These are phyloP conservation scores for Apostichopus californicus DNA, from an alignment of 35 echinoderm and acorn worm genomes.

Conservation along the genomic window DNA sequence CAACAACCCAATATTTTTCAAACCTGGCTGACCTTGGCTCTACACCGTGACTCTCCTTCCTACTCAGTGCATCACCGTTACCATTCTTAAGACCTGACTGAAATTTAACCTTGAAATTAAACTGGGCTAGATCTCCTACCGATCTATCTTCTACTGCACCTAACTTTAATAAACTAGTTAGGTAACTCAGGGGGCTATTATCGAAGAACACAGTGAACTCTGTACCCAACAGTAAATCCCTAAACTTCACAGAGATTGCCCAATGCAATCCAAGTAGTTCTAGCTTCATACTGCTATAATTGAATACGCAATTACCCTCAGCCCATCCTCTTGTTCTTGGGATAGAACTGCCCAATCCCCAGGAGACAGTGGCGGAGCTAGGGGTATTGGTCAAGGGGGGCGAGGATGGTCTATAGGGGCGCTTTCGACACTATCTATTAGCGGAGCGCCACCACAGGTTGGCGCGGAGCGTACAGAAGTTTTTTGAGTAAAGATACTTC, in stretches of 20 bases:
- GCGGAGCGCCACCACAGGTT: too few species aligned
- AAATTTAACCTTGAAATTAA: conserved; percentile 61
- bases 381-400: too few species aligned
- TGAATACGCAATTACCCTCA: conserved; percentile 63
- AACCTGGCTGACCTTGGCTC: background rate
- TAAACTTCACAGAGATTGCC: conserved; percentile 62
- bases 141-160: conserved; percentile 66
- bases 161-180: conserved; percentile 64
- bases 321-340: conserved; percentile 52
- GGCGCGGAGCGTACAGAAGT: too few species aligned
- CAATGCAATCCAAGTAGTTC: conserved; percentile 72
- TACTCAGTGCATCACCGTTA: conserved; percentile 6
- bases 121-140: conserved; percentile 62
- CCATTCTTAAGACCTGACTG: background rate
- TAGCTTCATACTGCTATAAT: conserved; percentile 80
- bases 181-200: conserved; percentile 73
- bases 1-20: background rate
- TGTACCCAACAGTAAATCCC: conserved; percentile 51
- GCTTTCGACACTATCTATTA: too few species aligned
- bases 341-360: conserved; percentile 71
- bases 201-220: conserved; percentile 63
- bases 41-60: background rate
- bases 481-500: conserved; percentile 56
- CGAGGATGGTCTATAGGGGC: too few species aligned
- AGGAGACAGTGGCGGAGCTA: background rate